These are phyloP conservation scores for Antheraea yamamai DNA, from an alignment of 2,888 invertebrate species.

Conservation along the genomic window DNA sequence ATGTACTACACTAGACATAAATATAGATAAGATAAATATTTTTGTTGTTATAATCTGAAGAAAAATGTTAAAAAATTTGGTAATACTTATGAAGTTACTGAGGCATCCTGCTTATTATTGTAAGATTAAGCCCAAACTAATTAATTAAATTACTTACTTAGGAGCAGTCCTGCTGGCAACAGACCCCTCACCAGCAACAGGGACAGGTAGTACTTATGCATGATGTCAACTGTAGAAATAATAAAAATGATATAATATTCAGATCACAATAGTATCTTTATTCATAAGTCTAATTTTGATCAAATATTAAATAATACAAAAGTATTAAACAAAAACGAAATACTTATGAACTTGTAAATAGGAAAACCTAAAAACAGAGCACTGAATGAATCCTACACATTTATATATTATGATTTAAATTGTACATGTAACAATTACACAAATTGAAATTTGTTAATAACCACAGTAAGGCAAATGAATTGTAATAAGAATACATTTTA, in stretches of 20 bases:
- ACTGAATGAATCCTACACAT: neutral
- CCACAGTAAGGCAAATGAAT: neutral
- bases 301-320: neutral
- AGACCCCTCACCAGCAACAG: slow-evolving; percentile 62
- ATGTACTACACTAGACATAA: too few species aligned
- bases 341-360: neutral
- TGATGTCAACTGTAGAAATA: slow-evolving; percentile 54
- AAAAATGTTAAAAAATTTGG: too few species aligned
- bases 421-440: neutral
- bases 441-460: neutral
- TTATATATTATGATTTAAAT: neutral
- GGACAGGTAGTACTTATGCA: slow-evolving; percentile 58
- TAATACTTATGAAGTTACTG: too few species aligned
- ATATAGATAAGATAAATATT: too few species aligned
- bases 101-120: neutral
- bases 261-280: neutral
- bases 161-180: slow-evolving; percentile 61
- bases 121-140: neutral
- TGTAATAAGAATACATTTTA: neutral
- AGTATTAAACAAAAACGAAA: too few species aligned
- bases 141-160: slow-evolving; percentile 57
- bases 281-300: neutral
- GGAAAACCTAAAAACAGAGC: neutral
- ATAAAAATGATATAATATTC: slow-evolving; percentile 12
- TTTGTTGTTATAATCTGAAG: too few species aligned